Evolutionary conservation across 2,888 invertebrate genomes (phyloP).

Genomic region (Lasiommata megera): DNA sequence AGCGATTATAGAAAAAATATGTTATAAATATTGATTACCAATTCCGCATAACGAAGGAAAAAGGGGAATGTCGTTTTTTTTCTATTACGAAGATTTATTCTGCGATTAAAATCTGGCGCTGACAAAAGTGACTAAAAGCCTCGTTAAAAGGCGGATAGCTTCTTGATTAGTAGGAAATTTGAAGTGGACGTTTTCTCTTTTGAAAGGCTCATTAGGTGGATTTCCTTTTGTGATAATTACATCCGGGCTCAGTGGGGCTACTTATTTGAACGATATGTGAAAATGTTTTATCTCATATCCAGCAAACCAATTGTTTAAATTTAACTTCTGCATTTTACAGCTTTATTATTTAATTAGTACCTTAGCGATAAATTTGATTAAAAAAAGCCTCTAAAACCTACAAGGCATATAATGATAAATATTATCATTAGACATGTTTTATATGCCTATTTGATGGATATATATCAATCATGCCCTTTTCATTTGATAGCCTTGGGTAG

Average conservation of each 20-base stretch:
- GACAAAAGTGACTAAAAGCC: constrained; percentile 9
- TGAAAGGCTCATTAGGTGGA: constrained; percentile 12
- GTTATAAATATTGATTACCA: neutral
- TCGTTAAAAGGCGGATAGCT: constrained; percentile 13
- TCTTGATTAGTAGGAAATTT: constrained; percentile 16
- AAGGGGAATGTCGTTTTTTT: no score
- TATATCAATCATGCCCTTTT: no score
- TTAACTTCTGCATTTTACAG: neutral
- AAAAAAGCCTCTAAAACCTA: no score
- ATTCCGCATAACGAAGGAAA: neutral
- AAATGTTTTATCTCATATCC: neutral
- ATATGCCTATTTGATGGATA: no score
- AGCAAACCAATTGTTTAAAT: neutral
- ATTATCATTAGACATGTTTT: no score
- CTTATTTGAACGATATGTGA: constrained; percentile 3
- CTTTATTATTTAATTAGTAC: neutral
- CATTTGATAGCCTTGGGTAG: no score
- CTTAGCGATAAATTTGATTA: no score
- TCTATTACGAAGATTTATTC: neutral
- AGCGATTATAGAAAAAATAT: no score
- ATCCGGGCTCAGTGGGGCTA: neutral
- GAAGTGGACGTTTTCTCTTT: constrained; percentile 6
- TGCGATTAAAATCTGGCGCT: constrained; percentile 7
- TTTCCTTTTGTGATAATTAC: constrained; percentile 10
- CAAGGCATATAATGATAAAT: no score